These are phyloP conservation scores for Adelognathus sp. DNA, from an alignment of 2,888 invertebrate species.

Conservation along the genomic window DNA sequence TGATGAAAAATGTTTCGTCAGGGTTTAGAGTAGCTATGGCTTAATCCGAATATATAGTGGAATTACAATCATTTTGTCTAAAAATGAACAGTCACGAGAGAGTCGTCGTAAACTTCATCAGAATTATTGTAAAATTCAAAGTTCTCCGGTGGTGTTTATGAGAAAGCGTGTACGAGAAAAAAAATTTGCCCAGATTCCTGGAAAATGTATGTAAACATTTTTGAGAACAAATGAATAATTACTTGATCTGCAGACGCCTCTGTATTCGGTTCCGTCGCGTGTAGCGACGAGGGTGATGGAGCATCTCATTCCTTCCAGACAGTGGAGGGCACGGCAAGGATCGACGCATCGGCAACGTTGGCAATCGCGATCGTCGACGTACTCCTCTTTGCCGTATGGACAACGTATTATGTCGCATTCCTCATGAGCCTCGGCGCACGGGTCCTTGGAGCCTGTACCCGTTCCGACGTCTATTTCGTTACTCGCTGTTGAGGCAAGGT, in stretches of 20 bases:
- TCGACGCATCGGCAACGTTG: slow-evolving; percentile 88
- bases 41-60: too few relatives aligned
- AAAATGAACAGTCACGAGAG: too few relatives aligned
- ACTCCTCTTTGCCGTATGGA: slow-evolving; percentile 87
- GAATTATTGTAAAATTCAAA: too few relatives aligned
- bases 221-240: slow-evolving; percentile 61
- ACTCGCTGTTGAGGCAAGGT: slow-evolving; percentile 69
- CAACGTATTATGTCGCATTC: slow-evolving; percentile 87
- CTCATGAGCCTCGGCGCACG: slow-evolving; percentile 84
- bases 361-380: slow-evolving; percentile 85
- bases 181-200: too few relatives aligned
- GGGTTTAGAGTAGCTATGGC: too few relatives aligned
- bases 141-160: too few relatives aligned
- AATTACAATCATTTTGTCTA: too few relatives aligned
- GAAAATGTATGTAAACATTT: background rate
- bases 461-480: slow-evolving; percentile 80
- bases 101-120: too few relatives aligned
- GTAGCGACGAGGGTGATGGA: slow-evolving; percentile 82
- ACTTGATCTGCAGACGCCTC: slow-evolving; percentile 86
- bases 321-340: slow-evolving; percentile 86
- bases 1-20: too few relatives aligned
- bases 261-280: slow-evolving; percentile 81
- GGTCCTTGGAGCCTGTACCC: slow-evolving; percentile 77
- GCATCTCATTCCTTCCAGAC: slow-evolving; percentile 87
- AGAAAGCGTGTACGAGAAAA: too few relatives aligned